phyloP scores from a whole-genome alignment of 2,888 invertebrate species.

The Phorcus lineatus region DNA sequence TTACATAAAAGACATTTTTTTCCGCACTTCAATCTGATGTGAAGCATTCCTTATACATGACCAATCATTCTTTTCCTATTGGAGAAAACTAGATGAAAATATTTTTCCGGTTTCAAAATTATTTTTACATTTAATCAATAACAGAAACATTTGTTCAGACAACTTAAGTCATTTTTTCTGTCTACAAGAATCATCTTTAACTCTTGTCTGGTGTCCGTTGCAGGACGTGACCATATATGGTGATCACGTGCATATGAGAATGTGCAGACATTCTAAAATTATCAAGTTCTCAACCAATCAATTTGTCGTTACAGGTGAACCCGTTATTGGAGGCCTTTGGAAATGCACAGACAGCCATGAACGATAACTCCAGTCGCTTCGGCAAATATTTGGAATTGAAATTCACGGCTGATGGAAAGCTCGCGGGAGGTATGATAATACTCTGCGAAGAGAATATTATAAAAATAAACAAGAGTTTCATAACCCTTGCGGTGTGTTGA shows the following conservation, averaged over 20 bases:
- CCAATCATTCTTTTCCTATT: too few relatives aligned
- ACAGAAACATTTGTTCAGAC: too few relatives aligned
- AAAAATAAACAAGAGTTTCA: slow-evolving; percentile 3
- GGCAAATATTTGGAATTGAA: slow-evolving; percentile 61
- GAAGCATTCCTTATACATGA: too few relatives aligned
- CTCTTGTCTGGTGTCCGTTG: neutral
- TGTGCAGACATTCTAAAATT: neutral
- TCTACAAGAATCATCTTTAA: too few relatives aligned
- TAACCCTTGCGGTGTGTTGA: neutral
- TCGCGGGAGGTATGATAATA: slow-evolving; percentile 46
- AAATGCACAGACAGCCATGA: slow-evolving; percentile 67
- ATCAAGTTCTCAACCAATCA: neutral
- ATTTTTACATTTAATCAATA: too few relatives aligned
- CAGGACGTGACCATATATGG: neutral
- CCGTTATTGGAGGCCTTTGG: slow-evolving; percentile 66
- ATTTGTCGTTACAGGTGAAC: slow-evolving; percentile 55
- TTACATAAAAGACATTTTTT: too few relatives aligned
- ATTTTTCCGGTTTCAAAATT: too few relatives aligned
- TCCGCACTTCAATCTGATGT: too few relatives aligned
- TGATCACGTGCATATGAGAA: neutral
- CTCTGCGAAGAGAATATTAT: neutral
- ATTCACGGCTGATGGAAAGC: slow-evolving; percentile 45
- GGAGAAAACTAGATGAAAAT: too few relatives aligned
- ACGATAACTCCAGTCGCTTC: slow-evolving; percentile 66
- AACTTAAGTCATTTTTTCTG: too few relatives aligned